phyloP scores from a whole-genome alignment of 2,113 vertebrate species.

The Caranx ignobilis region DNA sequence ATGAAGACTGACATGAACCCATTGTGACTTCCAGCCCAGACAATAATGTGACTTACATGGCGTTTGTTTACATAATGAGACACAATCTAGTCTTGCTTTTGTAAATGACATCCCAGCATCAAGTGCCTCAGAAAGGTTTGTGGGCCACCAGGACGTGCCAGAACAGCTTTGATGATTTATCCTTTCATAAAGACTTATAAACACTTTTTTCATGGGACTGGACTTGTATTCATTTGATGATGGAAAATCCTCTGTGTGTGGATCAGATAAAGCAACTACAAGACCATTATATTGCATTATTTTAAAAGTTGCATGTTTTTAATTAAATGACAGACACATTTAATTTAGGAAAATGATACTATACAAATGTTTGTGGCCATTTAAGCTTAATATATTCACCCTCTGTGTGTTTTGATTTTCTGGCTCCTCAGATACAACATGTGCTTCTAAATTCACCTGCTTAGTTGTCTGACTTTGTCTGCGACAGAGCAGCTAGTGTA shows the following conservation, averaged over 20 bases:
- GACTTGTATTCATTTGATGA: neutral
- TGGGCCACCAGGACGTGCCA: neutral
- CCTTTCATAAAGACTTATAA: too few relatives aligned
- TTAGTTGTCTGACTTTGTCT: neutral
- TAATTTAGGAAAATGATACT: too few relatives aligned
- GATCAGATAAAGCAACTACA: neutral
- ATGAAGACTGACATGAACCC: conserved; percentile 62
- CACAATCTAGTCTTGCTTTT: neutral
- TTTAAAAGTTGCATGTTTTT: neutral
- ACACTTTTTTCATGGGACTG: too few relatives aligned
- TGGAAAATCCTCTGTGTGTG: neutral
- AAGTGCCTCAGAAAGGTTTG: neutral
- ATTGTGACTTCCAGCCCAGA: conserved; percentile 39
- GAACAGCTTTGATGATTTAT: neutral
- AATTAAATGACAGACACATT: neutral
- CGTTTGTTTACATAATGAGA: conserved; percentile 40
- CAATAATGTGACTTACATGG: conserved; percentile 16
- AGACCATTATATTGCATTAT: neutral
- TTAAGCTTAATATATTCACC: too few relatives aligned
- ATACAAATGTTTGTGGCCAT: too few relatives aligned
- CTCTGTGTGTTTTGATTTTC: too few relatives aligned
- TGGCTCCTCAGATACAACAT: too few relatives aligned
- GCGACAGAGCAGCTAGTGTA: neutral
- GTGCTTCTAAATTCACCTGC: neutral
- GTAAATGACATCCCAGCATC: conserved; percentile 13